Conservation (phyloP, 2,797 vertebrate genomes). For the Pteropus rufus region DNA sequence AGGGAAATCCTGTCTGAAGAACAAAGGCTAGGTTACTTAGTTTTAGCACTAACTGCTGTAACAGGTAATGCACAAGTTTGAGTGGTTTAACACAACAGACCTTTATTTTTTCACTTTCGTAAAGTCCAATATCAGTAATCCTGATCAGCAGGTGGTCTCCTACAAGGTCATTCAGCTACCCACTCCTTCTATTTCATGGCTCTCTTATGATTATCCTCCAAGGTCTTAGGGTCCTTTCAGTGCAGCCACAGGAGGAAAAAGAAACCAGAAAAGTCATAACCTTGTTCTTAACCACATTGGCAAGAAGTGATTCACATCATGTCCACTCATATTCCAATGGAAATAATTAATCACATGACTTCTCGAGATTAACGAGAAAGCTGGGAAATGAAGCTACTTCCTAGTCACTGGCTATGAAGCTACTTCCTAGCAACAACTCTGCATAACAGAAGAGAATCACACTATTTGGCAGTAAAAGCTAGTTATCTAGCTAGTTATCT, state of each 20-base stretch:
- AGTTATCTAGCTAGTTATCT: constrained; percentile 8
- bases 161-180: background rate
- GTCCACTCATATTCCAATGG: background rate
- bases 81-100: background rate
- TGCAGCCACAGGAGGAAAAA: background rate
- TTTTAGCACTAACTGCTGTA: background rate
- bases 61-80: background rate
- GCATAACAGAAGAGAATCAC: background rate
- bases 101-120: background rate
- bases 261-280: background rate
- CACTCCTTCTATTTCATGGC: background rate
- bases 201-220: background rate
- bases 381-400: background rate
- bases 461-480: background rate
- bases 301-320: background rate
- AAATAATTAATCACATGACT: background rate
- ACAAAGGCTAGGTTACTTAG: background rate
- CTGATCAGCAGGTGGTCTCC: background rate
- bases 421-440: constrained; percentile 16
- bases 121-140: background rate
- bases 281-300: background rate
- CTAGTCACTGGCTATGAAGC: background rate
- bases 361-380: background rate
- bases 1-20: background rate
- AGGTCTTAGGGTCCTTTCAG: background rate